These are phyloP conservation scores for Tinea trinotella DNA, from an alignment of 2,888 invertebrate species.

Conservation along the genomic window DNA sequence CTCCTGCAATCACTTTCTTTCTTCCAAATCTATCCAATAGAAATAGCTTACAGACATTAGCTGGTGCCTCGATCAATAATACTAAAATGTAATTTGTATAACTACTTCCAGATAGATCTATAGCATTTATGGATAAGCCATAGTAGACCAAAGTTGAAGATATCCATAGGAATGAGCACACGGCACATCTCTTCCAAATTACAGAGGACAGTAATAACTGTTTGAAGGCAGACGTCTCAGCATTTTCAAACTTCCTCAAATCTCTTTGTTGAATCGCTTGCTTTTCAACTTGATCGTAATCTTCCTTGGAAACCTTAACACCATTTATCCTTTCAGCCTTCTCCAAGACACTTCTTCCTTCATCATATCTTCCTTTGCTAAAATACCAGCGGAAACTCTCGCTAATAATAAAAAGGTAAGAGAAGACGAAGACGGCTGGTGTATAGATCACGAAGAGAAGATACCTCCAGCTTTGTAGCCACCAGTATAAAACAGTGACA, in stretches of 20 bases:
- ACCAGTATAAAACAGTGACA: slow-evolving; percentile 57
- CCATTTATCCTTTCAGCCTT: slow-evolving; percentile 77
- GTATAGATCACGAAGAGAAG: slow-evolving; percentile 59
- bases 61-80: slow-evolving; percentile 80
- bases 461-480: slow-evolving; percentile 59
- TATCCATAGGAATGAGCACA: slow-evolving; percentile 83
- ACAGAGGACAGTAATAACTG: slow-evolving; percentile 57
- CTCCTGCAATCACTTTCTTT: slow-evolving; percentile 74
- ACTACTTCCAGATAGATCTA: slow-evolving; percentile 80
- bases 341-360: slow-evolving; percentile 74
- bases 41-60: slow-evolving; percentile 76
- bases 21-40: slow-evolving; percentile 77
- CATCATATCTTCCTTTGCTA: slow-evolving; percentile 77
- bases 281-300: slow-evolving; percentile 58
- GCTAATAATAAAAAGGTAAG: slow-evolving; percentile 55
- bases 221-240: slow-evolving; percentile 46
- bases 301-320: slow-evolving; percentile 55
- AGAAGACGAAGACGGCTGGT: slow-evolving; percentile 49
- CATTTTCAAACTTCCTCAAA: slow-evolving; percentile 45
- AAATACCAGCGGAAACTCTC: slow-evolving; percentile 64
- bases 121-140: slow-evolving; percentile 84
- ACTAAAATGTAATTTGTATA: slow-evolving; percentile 82
- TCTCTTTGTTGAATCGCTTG: slow-evolving; percentile 55
- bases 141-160: slow-evolving; percentile 85
- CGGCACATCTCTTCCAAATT: slow-evolving; percentile 73